Percentiles rank a stretch among this genome's conserved stretches.
Conservation (phyloP, 2,888 invertebrate species). For the Stenichneumon culpator region DNA sequence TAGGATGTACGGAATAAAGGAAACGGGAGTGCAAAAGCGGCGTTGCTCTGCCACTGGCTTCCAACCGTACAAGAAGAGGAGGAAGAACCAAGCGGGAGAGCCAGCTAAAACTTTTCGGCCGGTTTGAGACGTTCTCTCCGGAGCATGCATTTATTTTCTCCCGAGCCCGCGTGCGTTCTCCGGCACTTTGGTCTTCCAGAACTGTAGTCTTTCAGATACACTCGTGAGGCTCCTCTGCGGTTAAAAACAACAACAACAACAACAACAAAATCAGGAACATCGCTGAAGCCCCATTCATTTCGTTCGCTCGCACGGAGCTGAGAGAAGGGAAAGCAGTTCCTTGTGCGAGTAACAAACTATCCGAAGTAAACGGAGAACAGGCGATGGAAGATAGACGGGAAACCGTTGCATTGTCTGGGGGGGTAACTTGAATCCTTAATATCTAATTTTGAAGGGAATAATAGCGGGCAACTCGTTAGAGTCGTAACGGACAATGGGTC, state of each 20-base stretch:
- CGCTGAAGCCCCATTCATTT: not conserved
- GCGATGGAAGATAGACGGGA: not conserved
- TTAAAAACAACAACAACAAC: not conserved
- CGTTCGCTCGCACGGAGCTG: not conserved
- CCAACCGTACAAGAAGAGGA: slow-evolving; percentile 34
- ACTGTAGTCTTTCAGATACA: not conserved
- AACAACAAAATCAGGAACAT: not conserved
- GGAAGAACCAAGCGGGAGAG: slow-evolving; percentile 28
- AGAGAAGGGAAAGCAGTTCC: not conserved
- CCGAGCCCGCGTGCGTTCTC: not conserved
- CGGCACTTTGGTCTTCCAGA: not conserved
- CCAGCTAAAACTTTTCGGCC: slow-evolving; percentile 59
- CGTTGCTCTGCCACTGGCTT: slow-evolving; percentile 19
- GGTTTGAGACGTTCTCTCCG: slow-evolving; percentile 57
- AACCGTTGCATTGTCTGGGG: slow-evolving; percentile 19
- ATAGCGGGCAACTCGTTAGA: slow-evolving; percentile 47
- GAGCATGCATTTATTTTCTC: slow-evolving; percentile 44
- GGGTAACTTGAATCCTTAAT: slow-evolving; percentile 41
- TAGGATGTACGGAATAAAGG: slow-evolving; percentile 21
- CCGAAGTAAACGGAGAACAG: not conserved
- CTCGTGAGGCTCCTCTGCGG: not conserved
- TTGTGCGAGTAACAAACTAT: not conserved
- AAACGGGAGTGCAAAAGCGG: slow-evolving; percentile 40
- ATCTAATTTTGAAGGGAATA: slow-evolving; percentile 54
- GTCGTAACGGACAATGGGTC: slow-evolving; percentile 40